phyloP scores from a whole-genome alignment of 2,888 invertebrate species.

The Lysandra coridon region DNA sequence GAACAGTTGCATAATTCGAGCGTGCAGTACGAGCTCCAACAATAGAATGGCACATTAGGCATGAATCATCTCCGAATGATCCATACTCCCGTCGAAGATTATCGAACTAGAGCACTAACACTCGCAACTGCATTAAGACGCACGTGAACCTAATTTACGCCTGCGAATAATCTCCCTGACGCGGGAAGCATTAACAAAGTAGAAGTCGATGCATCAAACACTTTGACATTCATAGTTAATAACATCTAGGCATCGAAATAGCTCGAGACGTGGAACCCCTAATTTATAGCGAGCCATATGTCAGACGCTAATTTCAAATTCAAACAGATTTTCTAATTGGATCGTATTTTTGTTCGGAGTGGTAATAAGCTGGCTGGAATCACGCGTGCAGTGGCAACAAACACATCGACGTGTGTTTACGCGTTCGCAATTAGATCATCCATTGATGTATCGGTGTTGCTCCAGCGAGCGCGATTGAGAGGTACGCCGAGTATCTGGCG shows the following conservation, averaged over 20 bases:
- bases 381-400: constrained; percentile 68
- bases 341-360: constrained; percentile 77
- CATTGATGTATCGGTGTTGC: constrained; percentile 70
- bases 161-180: constrained; percentile 61
- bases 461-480: constrained; percentile 59
- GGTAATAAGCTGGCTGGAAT: constrained; percentile 70
- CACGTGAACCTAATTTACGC: constrained; percentile 79
- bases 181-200: constrained; percentile 71
- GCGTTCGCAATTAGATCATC: constrained; percentile 73
- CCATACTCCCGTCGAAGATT: constrained; percentile 73
- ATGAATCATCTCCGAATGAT: constrained; percentile 75
- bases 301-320: constrained; percentile 76
- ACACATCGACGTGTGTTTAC: constrained; percentile 73
- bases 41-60: constrained; percentile 69
- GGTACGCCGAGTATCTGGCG: constrained; percentile 70
- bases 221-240: constrained; percentile 70
- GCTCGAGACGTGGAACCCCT: constrained; percentile 55
- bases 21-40: constrained; percentile 69
- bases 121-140: constrained; percentile 76
- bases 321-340: constrained; percentile 74
- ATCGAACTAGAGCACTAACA: constrained; percentile 77
- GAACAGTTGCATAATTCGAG: constrained; percentile 69
- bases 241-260: constrained; percentile 70
- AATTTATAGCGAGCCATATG: constrained; percentile 77
- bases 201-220: constrained; percentile 74